Evolutionary conservation across 2,113 vertebrate species (phyloP), one percentile per base, ranked within the genome.

Genomic region (Brachyistius frenatus): DNA sequence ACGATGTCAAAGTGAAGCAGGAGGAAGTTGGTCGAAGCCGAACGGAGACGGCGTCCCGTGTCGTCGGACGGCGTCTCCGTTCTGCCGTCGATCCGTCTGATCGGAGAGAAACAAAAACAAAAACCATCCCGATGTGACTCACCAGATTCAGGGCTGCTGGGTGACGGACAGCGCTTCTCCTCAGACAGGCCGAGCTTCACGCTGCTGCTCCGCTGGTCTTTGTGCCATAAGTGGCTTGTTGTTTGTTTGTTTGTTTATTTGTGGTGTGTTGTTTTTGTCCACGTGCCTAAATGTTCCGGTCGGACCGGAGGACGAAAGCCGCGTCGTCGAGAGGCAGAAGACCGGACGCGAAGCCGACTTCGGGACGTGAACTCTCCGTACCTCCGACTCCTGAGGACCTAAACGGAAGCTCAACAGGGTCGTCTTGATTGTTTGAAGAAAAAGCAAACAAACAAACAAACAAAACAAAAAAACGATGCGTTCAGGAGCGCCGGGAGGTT

Each of bases 211-310:
- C 23, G 23, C 67, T 66, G 73, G 56, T 65, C 69, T 61, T 58
- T 41, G 78, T 89, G 86, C 86, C 89, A 86, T 58, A 88, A 76
- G 76, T 83, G 85, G 70, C 85, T 85, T 83, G 80, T 71, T 71
- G 78, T 82, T 23, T 23, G 23, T 82, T 23, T 23, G 23, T 23
- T 23, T 23, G 23, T 23, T 23, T 23, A 23, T 23, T 23, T 23
- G 23, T 23, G 23, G 23, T 86, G 72, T 54, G 54, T 57, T 53
- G 68, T 54, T 39, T 78, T 68, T 53, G 77, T 87, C 53, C 37
- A 66, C 47, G 83, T 88, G 88, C 84, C 84, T 86, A 76, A 84
- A 62, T 83, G 80, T 88, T 65, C 49, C 74, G 60, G 41, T 70
- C 9, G 71, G 68, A 55, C 49, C 58, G 65, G 64, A 58, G 30